Conservation (phyloP, 2,888 invertebrate genomes). For the Matsumyia berberina region DNA sequence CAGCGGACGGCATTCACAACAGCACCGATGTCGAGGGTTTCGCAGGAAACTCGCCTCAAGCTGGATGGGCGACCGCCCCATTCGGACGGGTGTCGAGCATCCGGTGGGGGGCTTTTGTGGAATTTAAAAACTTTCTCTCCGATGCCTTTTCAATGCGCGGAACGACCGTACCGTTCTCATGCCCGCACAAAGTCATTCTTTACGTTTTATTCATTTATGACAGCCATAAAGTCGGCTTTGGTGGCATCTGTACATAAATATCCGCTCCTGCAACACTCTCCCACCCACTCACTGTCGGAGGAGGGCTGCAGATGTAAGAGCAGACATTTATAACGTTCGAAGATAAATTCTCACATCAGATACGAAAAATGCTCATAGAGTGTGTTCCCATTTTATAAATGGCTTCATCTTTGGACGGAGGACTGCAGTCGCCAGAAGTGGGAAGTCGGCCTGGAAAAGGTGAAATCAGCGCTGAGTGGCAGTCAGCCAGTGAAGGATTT, state of each 20-base stretch:
- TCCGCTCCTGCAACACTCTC: conserved; percentile 18
- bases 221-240: conserved; percentile 50
- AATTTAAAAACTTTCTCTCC: conserved; percentile 22
- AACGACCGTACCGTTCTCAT: conserved; percentile 4
- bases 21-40: background rate
- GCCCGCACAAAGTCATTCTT: conserved; percentile 30
- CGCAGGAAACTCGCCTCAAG: background rate
- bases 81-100: background rate
- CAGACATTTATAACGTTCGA: conserved; percentile 48
- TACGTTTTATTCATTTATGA: conserved; percentile 59
- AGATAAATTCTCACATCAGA: conserved; percentile 37
- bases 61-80: conserved; percentile 4
- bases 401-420: conserved; percentile 32
- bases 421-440: background rate
- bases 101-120: conserved; percentile 17
- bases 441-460: background rate
- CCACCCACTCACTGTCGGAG: background rate
- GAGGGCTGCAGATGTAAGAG: background rate
- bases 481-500: conserved; percentile 20
- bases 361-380: conserved; percentile 6
- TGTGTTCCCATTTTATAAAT: conserved; percentile 37
- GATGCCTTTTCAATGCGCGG: conserved; percentile 30
- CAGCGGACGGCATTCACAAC: background rate
- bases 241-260: conserved; percentile 52
- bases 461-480: conserved; percentile 7